Base-by-base conservation (phyloP, 2,113 vertebrate species). In the Apodemus speciosus region DNA sequence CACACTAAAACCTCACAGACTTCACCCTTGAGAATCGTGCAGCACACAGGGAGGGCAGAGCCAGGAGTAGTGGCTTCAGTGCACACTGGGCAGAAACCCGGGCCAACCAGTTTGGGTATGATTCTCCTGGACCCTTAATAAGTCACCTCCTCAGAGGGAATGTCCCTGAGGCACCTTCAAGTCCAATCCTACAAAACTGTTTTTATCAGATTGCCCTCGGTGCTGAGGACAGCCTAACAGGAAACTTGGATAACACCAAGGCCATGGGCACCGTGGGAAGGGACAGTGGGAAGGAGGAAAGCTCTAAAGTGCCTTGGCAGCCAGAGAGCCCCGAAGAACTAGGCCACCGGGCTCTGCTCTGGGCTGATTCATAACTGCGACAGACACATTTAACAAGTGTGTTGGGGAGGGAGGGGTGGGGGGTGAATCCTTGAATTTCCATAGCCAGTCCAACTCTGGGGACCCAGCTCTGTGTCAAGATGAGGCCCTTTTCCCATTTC, bases 31-130 rank as follows among this genome's bases (percentile, higher is more conserved):
- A 71, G 72, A 46, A 11, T 2, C 14, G 11, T 0, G 53, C 46
- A 20, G 43, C 15, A 58, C 0, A 35, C 3, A 25, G 2, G 16
- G 11, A 69, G 32, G 21, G 0, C 66, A 56, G n/a, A 73, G 9
- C 16, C 43, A 10, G 1, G 10, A 62, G 9, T 46, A 72, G 40
- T 27, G 13, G 16, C 32, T 53, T 53, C 60, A 4, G 25, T 3
- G 20, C 11, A 0, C 2, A 60, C 43, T 0, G 0, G 0, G 8
- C 64, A 18, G 56, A 46, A 35, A 38, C 64, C 68, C 14, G 16
- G 21, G 27, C 53, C 79, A 60, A 7, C 58, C 64, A 16, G 18
- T 66, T 49, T 71, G 13, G 0, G 0, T 68, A 46, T 21, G 35
- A 18, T 66, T 13, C 3, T 5, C 27, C 66, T 27, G 21, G 51